phyloP scores from a whole-genome alignment of 2,888 invertebrate genomes.

The Fabriciana adippe region DNA sequence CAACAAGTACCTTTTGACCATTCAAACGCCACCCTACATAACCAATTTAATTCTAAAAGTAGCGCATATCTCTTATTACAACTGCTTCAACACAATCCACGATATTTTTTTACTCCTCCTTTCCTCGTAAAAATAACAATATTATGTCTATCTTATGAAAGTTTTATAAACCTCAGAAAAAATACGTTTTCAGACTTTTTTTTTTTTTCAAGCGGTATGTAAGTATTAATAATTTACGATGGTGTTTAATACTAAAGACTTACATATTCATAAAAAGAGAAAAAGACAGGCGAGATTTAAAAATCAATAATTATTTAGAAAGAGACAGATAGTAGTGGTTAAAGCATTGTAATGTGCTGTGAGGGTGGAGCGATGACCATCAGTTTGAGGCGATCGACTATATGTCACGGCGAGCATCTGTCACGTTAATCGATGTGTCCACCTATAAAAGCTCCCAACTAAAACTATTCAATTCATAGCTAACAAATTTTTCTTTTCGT shows the following conservation, averaged over 20 bases:
- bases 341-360: constrained; percentile 60
- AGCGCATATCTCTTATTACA: constrained; percentile 10
- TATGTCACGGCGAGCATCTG: constrained; percentile 66
- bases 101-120: not conserved
- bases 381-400: constrained; percentile 67
- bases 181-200: too few relatives aligned
- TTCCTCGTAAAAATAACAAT: not conserved
- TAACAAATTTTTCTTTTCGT: too few relatives aligned
- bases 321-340: constrained; percentile 28
- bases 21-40: constrained; percentile 43
- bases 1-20: constrained; percentile 50
- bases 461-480: not conserved
- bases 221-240: too few relatives aligned
- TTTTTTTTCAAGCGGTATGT: too few relatives aligned
- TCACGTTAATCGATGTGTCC: constrained; percentile 70
- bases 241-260: too few relatives aligned
- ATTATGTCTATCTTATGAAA: not conserved
- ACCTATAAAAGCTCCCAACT: constrained; percentile 44
- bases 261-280: too few relatives aligned
- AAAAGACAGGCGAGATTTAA: not conserved
- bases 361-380: constrained; percentile 52
- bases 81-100: not conserved
- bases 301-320: not conserved
- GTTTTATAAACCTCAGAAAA: not conserved
- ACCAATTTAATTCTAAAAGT: constrained; percentile 43